phyloP scores from a whole-genome alignment of 2,888 invertebrate species.

The Diachrysia chrysitis region DNA sequence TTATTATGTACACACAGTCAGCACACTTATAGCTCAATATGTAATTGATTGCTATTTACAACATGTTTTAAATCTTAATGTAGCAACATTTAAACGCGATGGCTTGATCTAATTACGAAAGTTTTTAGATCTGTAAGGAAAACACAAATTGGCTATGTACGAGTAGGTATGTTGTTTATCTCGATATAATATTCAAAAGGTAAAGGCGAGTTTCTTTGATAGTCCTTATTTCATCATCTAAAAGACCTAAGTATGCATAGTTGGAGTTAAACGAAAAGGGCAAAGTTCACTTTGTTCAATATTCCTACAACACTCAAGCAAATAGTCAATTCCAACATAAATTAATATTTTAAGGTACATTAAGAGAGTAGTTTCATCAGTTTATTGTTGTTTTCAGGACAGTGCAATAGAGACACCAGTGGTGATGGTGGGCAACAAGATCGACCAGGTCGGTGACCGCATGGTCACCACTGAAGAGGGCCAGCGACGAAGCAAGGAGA shows the following conservation, averaged over 20 bases:
- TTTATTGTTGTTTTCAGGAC: constrained; percentile 83
- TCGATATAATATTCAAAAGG: background rate
- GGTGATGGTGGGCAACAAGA: constrained; percentile 95
- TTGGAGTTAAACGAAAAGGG: background rate
- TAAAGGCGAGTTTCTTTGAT: background rate
- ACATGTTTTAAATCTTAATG: background rate
- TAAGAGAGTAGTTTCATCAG: no score
- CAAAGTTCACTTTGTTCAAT: background rate
- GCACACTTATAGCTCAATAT: background rate
- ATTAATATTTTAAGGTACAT: no score
- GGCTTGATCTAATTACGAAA: background rate
- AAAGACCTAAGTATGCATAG: background rate
- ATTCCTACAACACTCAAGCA: no score
- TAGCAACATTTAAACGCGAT: background rate
- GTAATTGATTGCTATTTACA: background rate
- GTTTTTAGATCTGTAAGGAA: background rate
- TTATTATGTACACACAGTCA: background rate
- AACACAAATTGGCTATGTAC: background rate
- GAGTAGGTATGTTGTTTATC: background rate
- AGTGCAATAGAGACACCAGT: constrained; percentile 92
- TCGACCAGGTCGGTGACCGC: constrained; percentile 93
- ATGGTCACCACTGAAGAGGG: constrained; percentile 95
- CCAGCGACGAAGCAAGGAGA: constrained; percentile 92
- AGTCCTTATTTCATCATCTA: background rate
- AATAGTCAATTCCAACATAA: no score